A percentile compares a stretch with the other conserved stretches of the same genome.
Conservation (phyloP, 1,140 invertebrate genomes). For the Drosophila pallidifrons region DNA sequence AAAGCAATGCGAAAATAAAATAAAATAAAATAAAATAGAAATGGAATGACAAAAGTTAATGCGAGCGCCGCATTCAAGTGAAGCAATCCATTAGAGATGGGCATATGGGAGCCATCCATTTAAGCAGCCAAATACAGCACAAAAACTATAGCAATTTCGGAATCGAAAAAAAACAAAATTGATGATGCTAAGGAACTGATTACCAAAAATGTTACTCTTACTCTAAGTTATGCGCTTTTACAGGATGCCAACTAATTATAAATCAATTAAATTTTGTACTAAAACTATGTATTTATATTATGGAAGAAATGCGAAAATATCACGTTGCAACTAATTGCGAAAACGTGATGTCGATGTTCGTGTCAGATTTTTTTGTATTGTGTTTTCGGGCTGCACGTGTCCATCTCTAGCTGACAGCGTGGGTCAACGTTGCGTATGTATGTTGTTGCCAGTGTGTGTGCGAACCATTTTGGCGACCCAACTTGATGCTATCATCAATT, state of each 20-base stretch:
- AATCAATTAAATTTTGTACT: slow-evolving; percentile 3
- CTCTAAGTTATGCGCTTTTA: background rate
- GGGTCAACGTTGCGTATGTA: slow-evolving; percentile 33
- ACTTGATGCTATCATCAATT: slow-evolving; percentile 83
- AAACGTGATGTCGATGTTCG: slow-evolving; percentile 40
- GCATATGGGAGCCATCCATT: slow-evolving; percentile 23
- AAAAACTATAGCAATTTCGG: background rate
- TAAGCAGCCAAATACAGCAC: slow-evolving; percentile 1
- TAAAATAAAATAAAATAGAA: slow-evolving; percentile 51
- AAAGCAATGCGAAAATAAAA: slow-evolving; percentile 27
- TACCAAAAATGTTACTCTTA: background rate
- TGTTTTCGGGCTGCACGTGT: slow-evolving; percentile 49
- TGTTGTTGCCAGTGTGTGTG: slow-evolving; percentile 37
- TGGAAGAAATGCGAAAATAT: background rate
- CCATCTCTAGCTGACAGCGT: slow-evolving; percentile 60
- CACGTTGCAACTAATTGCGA: slow-evolving; percentile 52
- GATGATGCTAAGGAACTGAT: background rate
- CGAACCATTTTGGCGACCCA: slow-evolving; percentile 68
- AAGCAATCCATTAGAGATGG: slow-evolving; percentile 28
- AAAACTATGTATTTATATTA: slow-evolving; percentile 8
- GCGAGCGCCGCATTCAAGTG: slow-evolving; percentile 38
- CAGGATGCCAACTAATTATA: slow-evolving; percentile 1
- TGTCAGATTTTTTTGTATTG: slow-evolving; percentile 1
- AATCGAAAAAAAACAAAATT: background rate
- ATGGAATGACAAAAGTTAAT: slow-evolving; percentile 69